These are phyloP conservation scores for Penaeus japonicus DNA, from an alignment of 1,140 invertebrate genomes.

Conservation along the genomic window DNA sequence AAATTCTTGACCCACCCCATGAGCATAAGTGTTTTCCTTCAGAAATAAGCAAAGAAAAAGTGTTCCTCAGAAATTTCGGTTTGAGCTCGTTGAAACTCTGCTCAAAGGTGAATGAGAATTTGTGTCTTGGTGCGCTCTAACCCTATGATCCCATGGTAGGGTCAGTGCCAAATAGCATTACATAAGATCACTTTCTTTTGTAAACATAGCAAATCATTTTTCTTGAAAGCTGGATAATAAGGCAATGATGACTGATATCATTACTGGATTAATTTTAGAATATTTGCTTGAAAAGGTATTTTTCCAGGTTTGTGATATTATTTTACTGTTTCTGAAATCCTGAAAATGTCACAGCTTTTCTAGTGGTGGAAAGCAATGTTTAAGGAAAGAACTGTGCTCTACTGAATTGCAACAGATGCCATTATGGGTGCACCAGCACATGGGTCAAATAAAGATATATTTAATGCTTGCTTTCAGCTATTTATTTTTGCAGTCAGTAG, in stretches of 20 bases:
- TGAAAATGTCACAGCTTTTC: no score
- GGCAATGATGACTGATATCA: no score
- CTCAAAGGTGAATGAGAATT: not conserved
- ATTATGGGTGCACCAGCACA: not conserved
- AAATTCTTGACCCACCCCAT: not conserved
- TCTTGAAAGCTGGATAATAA: no score
- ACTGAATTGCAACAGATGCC: not conserved
- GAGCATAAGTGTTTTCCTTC: not conserved
- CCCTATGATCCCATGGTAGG: not conserved
- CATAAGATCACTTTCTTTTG: no score
- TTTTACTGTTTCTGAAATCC: no score
- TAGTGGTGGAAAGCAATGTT: no score
- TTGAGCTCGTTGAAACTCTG: not conserved
- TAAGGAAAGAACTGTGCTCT: no score
- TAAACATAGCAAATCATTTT: no score
- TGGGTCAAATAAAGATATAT: not conserved
- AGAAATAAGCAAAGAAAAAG: not conserved
- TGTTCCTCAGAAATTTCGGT: not conserved
- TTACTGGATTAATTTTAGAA: no score
- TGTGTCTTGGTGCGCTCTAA: slow-evolving; percentile 2
- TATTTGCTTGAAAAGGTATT: no score
- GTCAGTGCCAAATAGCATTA: slow-evolving; percentile 4
- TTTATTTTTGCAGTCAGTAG: slow-evolving; percentile 26
- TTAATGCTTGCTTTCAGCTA: slow-evolving; percentile 23
- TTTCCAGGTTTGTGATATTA: no score